Evolutionary conservation across 2,888 invertebrate genomes (phyloP).

Genomic region (Lasioglossum marginatum): DNA sequence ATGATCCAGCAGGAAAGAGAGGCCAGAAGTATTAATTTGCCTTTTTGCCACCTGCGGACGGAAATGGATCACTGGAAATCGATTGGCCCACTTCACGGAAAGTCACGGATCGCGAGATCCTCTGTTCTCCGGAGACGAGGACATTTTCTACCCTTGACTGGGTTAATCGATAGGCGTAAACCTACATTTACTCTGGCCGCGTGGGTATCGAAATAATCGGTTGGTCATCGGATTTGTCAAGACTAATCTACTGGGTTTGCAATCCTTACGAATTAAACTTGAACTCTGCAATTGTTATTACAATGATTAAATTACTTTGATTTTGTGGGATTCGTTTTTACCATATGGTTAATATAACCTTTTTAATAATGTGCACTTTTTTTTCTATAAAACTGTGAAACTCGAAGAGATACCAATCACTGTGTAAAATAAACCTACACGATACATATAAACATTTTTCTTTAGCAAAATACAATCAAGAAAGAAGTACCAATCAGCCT

Average conservation of each 20-base stretch:
- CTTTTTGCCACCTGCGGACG: conserved; percentile 90
- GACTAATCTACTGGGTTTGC: no score
- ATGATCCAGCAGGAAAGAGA: conserved; percentile 98
- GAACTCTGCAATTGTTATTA: no score
- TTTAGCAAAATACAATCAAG: neutral
- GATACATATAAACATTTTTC: neutral
- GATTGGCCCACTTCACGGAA: neutral
- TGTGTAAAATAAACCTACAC: neutral
- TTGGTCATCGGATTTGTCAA: neutral
- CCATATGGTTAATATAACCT: neutral
- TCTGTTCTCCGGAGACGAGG: neutral
- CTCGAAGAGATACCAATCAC: neutral
- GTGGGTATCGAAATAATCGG: neutral
- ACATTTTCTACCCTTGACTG: neutral
- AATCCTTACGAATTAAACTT: no score
- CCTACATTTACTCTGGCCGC: neutral
- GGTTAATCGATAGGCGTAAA: conserved; percentile 6
- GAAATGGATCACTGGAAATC: neutral
- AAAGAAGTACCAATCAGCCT: neutral
- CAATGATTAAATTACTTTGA: no score
- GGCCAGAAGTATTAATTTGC: conserved; percentile 94
- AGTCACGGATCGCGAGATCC: neutral
- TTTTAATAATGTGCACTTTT: neutral
- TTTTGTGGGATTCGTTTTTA: no score
- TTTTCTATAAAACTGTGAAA: neutral